phyloP scores from a whole-genome alignment of 2,797 vertebrate species.

The Astyanax mexicanus region DNA sequence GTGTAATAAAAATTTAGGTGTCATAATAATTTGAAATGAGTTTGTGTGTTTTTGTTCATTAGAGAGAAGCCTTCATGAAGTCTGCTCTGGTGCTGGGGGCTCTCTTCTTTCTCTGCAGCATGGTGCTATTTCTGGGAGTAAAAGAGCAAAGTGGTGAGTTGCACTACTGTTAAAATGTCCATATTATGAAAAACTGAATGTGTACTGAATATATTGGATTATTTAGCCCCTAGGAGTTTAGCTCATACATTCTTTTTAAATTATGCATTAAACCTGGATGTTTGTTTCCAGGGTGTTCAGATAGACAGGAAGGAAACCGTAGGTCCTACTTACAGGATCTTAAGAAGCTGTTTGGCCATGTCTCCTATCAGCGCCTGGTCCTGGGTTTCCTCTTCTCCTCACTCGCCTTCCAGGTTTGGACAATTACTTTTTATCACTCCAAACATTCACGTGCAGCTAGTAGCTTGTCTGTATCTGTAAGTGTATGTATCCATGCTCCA shows the following conservation, averaged over 20 bases:
- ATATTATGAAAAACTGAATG: no score
- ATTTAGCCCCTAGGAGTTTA: no score
- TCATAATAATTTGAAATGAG: no score
- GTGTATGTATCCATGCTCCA: no score
- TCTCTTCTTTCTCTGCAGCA: conserved; percentile 73
- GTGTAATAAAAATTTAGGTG: no score
- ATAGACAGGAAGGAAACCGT: conserved; percentile 43
- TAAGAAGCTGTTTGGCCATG: conserved; percentile 68
- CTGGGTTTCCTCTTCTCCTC: conserved; percentile 74
- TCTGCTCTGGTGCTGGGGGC: conserved; percentile 68
- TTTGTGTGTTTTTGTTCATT: conserved; percentile 4
- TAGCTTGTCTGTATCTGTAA: no score
- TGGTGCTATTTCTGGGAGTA: conserved; percentile 74
- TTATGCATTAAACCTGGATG: neutral
- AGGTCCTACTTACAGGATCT: conserved; percentile 67
- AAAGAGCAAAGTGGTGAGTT: conserved; percentile 72
- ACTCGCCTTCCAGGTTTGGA: conserved; percentile 78
- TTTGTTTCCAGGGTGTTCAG: conserved; percentile 57
- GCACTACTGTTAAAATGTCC: no score
- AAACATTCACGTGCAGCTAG: neutral
- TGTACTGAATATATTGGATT: no score
- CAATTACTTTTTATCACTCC: neutral
- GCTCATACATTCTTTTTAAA: neutral
- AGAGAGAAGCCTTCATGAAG: conserved; percentile 68
- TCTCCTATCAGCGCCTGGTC: conserved; percentile 71